Conservation (phyloP, 2,797 vertebrate species). For the Hyperoplus lanceolatus region DNA sequence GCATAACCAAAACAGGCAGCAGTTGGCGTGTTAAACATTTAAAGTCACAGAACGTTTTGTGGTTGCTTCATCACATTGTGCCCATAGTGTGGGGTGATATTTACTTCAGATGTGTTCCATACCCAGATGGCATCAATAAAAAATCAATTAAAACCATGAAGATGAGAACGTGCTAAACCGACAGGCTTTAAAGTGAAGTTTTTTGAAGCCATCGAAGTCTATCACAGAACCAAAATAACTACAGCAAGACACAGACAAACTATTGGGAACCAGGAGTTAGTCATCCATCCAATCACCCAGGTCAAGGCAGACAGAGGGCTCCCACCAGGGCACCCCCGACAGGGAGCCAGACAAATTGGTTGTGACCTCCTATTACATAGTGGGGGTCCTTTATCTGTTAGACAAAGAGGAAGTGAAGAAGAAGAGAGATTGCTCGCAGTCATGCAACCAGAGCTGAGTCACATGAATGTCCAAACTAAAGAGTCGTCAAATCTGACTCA, state of each 20-base stretch:
- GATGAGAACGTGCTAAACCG: not conserved
- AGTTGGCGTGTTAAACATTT: constrained; percentile 8
- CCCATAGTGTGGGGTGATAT: constrained; percentile 2
- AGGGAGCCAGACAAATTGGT: constrained; percentile 61
- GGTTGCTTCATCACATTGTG: constrained; percentile 6
- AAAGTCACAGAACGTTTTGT: constrained; percentile 1
- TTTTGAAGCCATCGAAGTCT: not conserved
- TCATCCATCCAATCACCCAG: constrained; percentile 53
- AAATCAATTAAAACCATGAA: not conserved
- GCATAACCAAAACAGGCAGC: not conserved
- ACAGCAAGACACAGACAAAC: constrained; percentile 11
- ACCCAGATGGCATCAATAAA: not conserved
- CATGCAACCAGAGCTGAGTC: constrained; percentile 34
- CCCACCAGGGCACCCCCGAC: constrained; percentile 43
- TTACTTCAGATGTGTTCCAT: constrained; percentile 16
- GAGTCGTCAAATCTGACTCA: constrained; percentile 3
- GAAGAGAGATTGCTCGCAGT: constrained; percentile 10
- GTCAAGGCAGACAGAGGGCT: constrained; percentile 47
- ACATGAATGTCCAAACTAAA: constrained; percentile 27
- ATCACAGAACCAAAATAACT: not conserved
- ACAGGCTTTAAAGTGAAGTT: not conserved
- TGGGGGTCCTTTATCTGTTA: constrained; percentile 34
- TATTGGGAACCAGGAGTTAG: constrained; percentile 29
- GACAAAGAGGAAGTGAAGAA: constrained; percentile 39
- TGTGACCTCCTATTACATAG: constrained; percentile 42